Percentiles rank a stretch among this genome's conserved stretches.
phyloP scores from a whole-genome alignment of 2,113 vertebrate species.

The Lophochroa leadbeateri region DNA sequence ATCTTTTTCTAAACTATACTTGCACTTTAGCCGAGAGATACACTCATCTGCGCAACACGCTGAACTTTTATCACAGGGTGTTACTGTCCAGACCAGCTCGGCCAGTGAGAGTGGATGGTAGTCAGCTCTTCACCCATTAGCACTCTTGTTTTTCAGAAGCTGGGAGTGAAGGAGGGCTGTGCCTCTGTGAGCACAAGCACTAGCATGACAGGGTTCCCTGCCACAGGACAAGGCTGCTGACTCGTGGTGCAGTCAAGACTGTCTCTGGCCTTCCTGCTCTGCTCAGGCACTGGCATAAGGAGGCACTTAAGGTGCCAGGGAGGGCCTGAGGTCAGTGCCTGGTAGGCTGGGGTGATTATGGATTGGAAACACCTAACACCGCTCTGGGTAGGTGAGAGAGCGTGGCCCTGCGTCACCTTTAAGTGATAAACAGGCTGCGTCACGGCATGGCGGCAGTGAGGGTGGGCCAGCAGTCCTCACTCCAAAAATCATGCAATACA shows the following conservation, averaged over 20 bases:
- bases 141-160: constrained; percentile 4
- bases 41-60: not conserved
- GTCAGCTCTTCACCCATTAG: not conserved
- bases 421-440: not conserved
- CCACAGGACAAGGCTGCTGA: not conserved
- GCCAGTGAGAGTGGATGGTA: not conserved
- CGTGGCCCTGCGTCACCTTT: not conserved
- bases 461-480: not conserved
- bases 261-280: not conserved
- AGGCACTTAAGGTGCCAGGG: not conserved
- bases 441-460: not conserved
- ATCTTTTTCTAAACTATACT: not conserved
- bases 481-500: not conserved
- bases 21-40: not conserved
- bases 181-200: not conserved
- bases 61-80: not conserved
- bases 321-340: not conserved
- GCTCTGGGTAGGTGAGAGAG: not conserved
- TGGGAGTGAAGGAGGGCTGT: not conserved
- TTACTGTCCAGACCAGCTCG: not conserved
- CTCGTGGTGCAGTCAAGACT: not conserved
- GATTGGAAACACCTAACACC: not conserved
- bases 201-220: fast-evolving
- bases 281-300: not conserved
- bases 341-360: not conserved